A percentile compares a stretch with the other conserved stretches of the same genome.
phyloP scores from a whole-genome alignment of 1,140 invertebrate genomes.

The Marisa cornuarietis region DNA sequence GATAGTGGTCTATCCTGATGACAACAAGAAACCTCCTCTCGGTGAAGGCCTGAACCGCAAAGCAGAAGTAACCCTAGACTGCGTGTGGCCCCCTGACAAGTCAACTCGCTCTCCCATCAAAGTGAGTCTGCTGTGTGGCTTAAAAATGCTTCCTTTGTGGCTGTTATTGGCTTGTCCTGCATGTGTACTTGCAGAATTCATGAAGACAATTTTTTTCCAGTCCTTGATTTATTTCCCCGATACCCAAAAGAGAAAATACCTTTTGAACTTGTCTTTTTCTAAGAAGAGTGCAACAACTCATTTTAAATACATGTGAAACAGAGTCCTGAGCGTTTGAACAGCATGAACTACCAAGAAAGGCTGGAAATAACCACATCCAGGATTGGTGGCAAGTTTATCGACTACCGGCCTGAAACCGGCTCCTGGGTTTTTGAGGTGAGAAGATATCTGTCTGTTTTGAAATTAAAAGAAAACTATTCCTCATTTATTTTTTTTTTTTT shows the following conservation, averaged over 20 bases:
- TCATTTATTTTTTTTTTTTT: background rate
- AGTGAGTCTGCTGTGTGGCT: slow-evolving; percentile 54
- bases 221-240: too few species aligned
- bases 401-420: slow-evolving; percentile 93
- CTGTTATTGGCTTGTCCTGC: too few species aligned
- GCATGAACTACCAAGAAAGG: slow-evolving; percentile 89
- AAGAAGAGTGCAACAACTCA: background rate
- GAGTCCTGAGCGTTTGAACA: slow-evolving; percentile 77
- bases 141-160: too few species aligned
- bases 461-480: too few species aligned
- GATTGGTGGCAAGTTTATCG: slow-evolving; percentile 89
- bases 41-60: slow-evolving; percentile 89
- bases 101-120: slow-evolving; percentile 82
- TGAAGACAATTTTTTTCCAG: too few species aligned
- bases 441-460: background rate
- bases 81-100: slow-evolving; percentile 94
- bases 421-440: slow-evolving; percentile 88
- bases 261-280: background rate
- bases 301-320: slow-evolving; percentile 41
- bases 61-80: slow-evolving; percentile 90
- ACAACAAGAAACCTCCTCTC: slow-evolving; percentile 77
- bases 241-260: background rate
- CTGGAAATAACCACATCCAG: slow-evolving; percentile 85
- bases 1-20: slow-evolving; percentile 75
- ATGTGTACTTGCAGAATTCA: too few species aligned